phyloP scores from a whole-genome alignment of 2,113 vertebrate genomes.

The Dicrurus megarhynchus region DNA sequence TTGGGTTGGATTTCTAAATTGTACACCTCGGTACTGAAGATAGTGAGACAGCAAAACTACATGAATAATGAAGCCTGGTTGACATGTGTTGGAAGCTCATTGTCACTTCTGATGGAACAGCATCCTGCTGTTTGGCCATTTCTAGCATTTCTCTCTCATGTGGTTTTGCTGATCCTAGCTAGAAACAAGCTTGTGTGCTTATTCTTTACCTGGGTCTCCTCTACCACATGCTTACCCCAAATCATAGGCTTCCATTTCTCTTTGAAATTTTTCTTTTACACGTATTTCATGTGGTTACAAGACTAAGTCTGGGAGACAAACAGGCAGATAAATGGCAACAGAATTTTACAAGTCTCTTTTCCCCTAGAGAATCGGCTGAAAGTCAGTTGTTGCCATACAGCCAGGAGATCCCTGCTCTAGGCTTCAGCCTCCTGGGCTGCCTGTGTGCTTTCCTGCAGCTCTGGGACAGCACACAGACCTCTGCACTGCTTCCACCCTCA shows the following conservation, averaged over 20 bases:
- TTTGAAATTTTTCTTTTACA: background rate
- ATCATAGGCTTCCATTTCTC: background rate
- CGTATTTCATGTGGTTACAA: background rate
- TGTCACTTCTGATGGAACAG: background rate
- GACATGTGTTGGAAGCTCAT: background rate
- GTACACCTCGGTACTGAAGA: rapidly evolving
- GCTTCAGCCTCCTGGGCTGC: background rate
- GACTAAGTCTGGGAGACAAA: background rate
- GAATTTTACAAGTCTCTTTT: background rate
- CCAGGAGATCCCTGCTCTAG: background rate
- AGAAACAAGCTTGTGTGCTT: background rate
- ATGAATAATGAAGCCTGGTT: background rate
- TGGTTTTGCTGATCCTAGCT: background rate
- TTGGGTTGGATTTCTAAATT: background rate
- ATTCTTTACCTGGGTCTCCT: background rate
- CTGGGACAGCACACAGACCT: background rate
- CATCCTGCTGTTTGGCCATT: background rate
- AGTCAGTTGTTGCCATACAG: background rate
- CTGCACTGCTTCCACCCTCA: background rate
- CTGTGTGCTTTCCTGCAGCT: background rate
- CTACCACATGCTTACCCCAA: background rate
- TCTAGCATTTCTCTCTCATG: background rate
- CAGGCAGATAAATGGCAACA: background rate
- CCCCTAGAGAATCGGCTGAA: rapidly evolving
- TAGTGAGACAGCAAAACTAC: background rate